Evolutionary conservation across 2,113 vertebrate genomes (phyloP).

Genomic region (Acrocephalus arundinaceus): DNA sequence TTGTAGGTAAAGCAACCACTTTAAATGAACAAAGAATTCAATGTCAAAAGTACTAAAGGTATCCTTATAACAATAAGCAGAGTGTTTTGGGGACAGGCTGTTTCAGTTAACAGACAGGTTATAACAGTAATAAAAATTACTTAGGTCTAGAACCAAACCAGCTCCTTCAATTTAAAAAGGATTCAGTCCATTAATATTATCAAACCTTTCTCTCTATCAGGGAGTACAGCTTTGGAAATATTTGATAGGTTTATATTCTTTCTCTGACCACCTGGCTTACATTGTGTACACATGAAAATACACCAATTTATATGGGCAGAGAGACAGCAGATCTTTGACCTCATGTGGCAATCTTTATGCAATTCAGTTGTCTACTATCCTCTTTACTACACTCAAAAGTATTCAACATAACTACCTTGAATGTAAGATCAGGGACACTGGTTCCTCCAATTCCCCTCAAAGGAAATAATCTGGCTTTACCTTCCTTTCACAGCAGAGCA

Average conservation of each 20-base stretch:
- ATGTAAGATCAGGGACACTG: background rate
- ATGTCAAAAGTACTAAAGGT: background rate
- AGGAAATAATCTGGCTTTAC: background rate
- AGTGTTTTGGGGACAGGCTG: background rate
- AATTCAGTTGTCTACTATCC: background rate
- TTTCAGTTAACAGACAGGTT: background rate
- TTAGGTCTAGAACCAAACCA: background rate
- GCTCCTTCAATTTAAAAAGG: background rate
- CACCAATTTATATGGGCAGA: background rate
- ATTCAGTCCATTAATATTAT: background rate
- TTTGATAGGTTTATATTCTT: background rate
- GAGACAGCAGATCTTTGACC: background rate
- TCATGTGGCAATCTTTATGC: background rate
- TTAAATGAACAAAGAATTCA: background rate
- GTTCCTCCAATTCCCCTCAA: background rate
- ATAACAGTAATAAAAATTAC: background rate
- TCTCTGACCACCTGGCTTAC: background rate
- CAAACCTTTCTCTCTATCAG: background rate
- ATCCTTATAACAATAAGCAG: background rate
- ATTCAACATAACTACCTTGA: background rate
- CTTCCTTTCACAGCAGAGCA: background rate
- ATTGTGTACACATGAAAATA: background rate
- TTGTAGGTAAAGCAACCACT: background rate
- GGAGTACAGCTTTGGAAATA: background rate
- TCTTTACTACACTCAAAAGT: background rate